A percentile compares a stretch with the other conserved stretches of the same genome.
Conservation (phyloP, 2,113 vertebrate species). For the Xiphophorus couchianus region DNA sequence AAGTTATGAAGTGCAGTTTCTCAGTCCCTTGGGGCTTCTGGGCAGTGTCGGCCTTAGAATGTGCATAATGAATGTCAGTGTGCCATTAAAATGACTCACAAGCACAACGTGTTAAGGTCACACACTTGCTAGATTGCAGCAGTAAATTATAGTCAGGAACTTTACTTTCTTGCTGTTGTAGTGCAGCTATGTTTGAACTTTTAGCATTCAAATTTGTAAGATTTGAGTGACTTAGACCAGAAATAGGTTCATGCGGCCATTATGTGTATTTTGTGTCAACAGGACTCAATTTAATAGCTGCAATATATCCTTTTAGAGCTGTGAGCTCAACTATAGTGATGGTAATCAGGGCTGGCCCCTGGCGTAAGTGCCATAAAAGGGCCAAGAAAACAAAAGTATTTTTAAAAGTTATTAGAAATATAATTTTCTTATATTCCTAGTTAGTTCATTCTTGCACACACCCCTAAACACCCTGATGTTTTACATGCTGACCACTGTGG, state of each 20-base stretch:
- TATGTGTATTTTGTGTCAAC: too few relatives aligned
- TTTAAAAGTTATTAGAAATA: too few relatives aligned
- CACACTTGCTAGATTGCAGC: not conserved
- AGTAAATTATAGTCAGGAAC: not conserved
- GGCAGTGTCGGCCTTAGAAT: not conserved
- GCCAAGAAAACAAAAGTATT: too few relatives aligned
- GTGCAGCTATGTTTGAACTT: not conserved
- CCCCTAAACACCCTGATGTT: not conserved
- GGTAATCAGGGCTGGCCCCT: not conserved
- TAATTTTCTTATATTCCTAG: too few relatives aligned
- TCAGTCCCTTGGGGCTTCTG: not conserved
- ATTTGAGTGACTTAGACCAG: not conserved
- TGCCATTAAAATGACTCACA: not conserved
- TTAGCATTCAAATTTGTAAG: not conserved
- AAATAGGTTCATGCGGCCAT: too few relatives aligned
- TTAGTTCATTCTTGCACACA: too few relatives aligned
- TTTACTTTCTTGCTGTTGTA: not conserved
- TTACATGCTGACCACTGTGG: not conserved
- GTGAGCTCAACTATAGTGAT: not conserved
- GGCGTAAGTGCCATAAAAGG: too few relatives aligned
- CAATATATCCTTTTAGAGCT: not conserved
- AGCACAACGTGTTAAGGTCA: not conserved
- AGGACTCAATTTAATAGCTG: not conserved
- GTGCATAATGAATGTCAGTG: conserved; percentile 1
- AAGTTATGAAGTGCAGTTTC: not conserved